A percentile compares a stretch with the other conserved stretches of the same genome.
Evolutionary conservation across 92 coral and sea anemone genomes (phyloP).

Genomic region (Pocillopora meandrina): DNA sequence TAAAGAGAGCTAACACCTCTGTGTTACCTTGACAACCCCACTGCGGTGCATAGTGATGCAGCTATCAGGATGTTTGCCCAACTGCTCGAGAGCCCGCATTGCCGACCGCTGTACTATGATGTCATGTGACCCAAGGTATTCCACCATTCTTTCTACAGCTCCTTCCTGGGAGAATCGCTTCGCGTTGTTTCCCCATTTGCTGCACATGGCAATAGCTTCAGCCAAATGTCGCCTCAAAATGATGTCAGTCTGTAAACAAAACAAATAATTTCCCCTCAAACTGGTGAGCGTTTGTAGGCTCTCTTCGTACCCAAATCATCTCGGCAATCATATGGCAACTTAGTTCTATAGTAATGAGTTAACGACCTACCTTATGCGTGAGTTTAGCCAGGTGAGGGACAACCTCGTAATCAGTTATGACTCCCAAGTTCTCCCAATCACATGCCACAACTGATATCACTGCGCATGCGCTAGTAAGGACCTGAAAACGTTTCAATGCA

Average conservation of each 20-base stretch:
- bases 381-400: conserved; percentile 73
- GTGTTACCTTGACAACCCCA: conserved; percentile 87
- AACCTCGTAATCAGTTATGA: conserved; percentile 87
- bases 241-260: conserved; percentile 52
- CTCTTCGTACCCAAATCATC: background rate
- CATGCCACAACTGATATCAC: conserved; percentile 86
- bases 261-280: background rate
- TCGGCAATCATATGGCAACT: too few species aligned
- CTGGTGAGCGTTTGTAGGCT: background rate
- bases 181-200: conserved; percentile 86
- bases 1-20: too few species aligned
- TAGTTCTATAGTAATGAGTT: background rate
- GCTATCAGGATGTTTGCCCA: conserved; percentile 80
- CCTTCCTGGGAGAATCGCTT: conserved; percentile 81
- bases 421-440: conserved; percentile 88
- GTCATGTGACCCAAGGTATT: conserved; percentile 80
- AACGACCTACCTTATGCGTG: conserved; percentile 66
- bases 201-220: conserved; percentile 90
- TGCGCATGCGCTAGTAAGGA: conserved; percentile 89
- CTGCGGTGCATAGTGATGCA: conserved; percentile 86
- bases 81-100: conserved; percentile 86
- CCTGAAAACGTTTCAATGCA: conserved; percentile 43
- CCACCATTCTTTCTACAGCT: conserved; percentile 84
- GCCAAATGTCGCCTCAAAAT: conserved; percentile 72
- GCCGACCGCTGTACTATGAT: conserved; percentile 80